phyloP scores from a whole-genome alignment of 2,888 invertebrate species.

The Apamea crenata region DNA sequence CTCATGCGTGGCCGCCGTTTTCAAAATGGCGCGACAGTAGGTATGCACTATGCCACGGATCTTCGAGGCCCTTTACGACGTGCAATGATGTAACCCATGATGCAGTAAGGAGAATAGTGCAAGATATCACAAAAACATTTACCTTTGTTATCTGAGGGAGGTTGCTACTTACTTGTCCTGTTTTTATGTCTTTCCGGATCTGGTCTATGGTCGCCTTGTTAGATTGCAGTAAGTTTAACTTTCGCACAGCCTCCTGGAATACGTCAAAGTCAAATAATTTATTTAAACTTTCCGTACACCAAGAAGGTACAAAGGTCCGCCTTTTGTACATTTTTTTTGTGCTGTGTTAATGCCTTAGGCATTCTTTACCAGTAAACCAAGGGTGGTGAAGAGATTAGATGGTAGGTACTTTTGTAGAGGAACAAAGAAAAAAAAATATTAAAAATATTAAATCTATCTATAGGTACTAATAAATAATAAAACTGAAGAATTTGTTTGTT shows the following conservation, averaged over 20 bases:
- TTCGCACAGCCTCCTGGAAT: constrained; percentile 92
- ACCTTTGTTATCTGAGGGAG: constrained; percentile 45
- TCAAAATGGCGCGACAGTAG: too few species aligned
- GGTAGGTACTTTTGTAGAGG: background rate
- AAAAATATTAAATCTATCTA: too few species aligned
- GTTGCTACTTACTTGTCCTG: constrained; percentile 79
- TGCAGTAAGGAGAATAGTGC: background rate
- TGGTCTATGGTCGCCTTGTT: constrained; percentile 92
- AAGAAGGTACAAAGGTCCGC: background rate
- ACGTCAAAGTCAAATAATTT: background rate
- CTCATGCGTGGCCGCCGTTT: too few species aligned
- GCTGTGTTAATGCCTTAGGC: too few species aligned
- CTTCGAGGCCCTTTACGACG: too few species aligned
- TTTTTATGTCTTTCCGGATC: constrained; percentile 80
- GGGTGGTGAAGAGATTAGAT: background rate
- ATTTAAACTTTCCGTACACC: too few species aligned
- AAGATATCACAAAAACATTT: constrained; percentile 40
- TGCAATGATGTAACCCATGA: constrained; percentile 6
- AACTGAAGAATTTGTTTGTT: too few species aligned
- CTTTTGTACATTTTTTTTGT: too few species aligned
- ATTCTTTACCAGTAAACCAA: background rate
- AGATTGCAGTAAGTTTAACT: constrained; percentile 93
- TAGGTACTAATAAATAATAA: too few species aligned
- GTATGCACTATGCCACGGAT: too few species aligned
- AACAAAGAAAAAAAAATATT: too few species aligned